Evolutionary conservation across 2,113 vertebrate genomes (phyloP).

Genomic region (Corydoras sp.): DNA sequence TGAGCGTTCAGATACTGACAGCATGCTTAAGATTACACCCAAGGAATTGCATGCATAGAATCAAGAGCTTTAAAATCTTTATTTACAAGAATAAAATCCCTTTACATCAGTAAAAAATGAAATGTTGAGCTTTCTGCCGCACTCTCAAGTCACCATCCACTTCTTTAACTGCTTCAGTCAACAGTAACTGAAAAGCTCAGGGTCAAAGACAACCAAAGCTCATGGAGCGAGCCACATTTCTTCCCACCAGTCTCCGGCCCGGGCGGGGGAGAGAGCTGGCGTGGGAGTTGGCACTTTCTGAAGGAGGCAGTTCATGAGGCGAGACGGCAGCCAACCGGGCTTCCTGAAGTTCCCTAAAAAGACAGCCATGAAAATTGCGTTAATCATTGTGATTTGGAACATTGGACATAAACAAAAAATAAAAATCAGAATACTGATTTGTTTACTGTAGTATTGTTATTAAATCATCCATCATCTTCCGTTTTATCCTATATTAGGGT

Average conservation of each 20-base stretch:
- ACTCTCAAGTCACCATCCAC: not conserved
- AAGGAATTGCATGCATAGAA: not conserved
- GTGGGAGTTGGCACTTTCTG: conserved; percentile 39
- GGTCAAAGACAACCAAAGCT: conserved; percentile 65
- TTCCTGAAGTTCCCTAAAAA: conserved; percentile 78
- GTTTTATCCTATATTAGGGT: too few species aligned
- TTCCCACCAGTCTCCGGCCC: conserved; percentile 70
- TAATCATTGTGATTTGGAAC: too few species aligned
- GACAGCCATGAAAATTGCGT: not conserved
- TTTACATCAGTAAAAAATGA: not conserved
- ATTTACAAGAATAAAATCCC: conserved; percentile 58
- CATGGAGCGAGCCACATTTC: conserved; percentile 69
- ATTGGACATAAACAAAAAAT: too few species aligned
- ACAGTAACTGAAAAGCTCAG: not conserved
- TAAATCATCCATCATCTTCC: too few species aligned
- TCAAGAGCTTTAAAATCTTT: conserved; percentile 61
- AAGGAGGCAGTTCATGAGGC: conserved; percentile 46
- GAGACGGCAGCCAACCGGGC: conserved; percentile 71
- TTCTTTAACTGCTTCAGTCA: not conserved
- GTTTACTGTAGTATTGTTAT: not conserved
- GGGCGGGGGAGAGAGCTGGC: conserved; percentile 46
- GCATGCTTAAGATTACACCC: too few species aligned
- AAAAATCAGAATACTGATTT: not conserved
- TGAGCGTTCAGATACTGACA: too few species aligned
- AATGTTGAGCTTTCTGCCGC: not conserved